phyloP scores from a whole-genome alignment of 2,888 invertebrate genomes.

The Diarsia dahlii region DNA sequence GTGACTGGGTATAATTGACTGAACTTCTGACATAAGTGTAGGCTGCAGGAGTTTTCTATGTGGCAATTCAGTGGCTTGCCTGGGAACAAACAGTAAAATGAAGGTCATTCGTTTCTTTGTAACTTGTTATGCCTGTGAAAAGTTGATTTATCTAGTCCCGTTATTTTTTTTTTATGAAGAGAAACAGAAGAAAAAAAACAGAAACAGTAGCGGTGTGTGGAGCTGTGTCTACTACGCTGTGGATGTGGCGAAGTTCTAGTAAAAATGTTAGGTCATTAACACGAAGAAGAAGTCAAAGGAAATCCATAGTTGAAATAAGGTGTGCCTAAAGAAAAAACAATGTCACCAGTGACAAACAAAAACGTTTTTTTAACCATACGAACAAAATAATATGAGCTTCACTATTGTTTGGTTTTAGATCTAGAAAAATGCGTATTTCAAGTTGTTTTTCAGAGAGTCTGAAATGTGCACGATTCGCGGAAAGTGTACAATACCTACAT shows the following conservation, averaged over 20 bases:
- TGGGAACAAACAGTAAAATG: conserved; percentile 69
- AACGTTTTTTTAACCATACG: not conserved
- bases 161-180: no score
- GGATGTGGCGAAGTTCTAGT: no score
- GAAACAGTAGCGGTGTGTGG: no score
- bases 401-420: not conserved
- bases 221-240: no score
- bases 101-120: not conserved
- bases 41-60: conserved; percentile 93
- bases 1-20: conserved; percentile 95
- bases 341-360: not conserved
- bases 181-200: no score
- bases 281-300: no score
- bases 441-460: not conserved
- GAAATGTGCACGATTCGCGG: not conserved
- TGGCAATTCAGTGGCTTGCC: conserved; percentile 93
- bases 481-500: not conserved
- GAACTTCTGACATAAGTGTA: conserved; percentile 97
- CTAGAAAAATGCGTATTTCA: not conserved
- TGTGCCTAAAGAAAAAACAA: not conserved
- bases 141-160: not conserved
- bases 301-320: no score
- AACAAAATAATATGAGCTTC: not conserved
- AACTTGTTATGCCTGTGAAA: not conserved
- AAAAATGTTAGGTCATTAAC: no score